These are phyloP conservation scores for Ahaetulla prasina DNA, from an alignment of 2,113 vertebrate species.

Conservation along the genomic window DNA sequence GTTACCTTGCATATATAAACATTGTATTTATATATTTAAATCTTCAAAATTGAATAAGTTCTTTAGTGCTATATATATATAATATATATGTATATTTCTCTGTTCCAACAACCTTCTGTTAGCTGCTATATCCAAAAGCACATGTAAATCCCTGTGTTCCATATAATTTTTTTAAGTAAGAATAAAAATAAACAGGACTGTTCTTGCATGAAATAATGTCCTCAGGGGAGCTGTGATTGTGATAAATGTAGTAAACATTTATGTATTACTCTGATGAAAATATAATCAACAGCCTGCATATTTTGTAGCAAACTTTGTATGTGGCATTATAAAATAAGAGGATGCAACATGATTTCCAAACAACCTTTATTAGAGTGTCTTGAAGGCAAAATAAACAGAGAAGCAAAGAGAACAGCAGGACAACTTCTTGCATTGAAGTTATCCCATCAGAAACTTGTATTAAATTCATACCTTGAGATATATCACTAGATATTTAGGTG, in stretches of 20 bases:
- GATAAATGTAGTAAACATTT: slow-evolving; percentile 14
- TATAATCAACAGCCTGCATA: neutral
- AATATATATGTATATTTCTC: no score
- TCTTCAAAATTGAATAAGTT: neutral
- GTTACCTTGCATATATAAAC: neutral
- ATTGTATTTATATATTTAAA: neutral
- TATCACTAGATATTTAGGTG: neutral
- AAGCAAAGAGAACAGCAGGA: neutral
- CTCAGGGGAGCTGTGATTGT: neutral
- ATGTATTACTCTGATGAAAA: slow-evolving; percentile 11
- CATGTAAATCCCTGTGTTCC: neutral
- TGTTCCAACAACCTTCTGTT: neutral
- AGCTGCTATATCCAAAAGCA: neutral
- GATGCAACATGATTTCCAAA: neutral
- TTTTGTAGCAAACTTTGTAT: neutral
- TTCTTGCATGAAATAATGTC: slow-evolving; percentile 25
- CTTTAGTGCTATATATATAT: no score
- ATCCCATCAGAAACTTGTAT: neutral
- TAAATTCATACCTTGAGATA: neutral
- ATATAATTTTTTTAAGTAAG: neutral
- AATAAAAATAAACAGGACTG: slow-evolving; percentile 1
- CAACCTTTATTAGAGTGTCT: neutral
- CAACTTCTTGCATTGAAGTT: neutral
- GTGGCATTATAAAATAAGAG: neutral
- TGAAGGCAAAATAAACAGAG: neutral